Evolutionary conservation across 2,888 invertebrate genomes (phyloP), one percentile per base, ranked within the genome.

Genomic region (Endomychus coccineus): DNA sequence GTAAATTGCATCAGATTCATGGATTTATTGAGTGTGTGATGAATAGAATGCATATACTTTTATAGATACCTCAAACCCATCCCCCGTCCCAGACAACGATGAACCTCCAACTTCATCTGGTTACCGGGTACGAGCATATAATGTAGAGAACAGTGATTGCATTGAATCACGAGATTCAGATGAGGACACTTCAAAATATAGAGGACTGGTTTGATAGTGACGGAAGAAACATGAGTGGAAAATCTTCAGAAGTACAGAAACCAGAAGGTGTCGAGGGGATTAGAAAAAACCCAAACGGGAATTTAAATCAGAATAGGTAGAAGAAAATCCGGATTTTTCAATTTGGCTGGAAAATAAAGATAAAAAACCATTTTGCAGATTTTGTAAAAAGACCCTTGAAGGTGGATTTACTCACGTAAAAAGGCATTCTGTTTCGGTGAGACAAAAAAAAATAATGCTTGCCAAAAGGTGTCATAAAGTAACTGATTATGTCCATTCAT

Each of bases 351-450:
- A 19, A 31, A 19, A 14, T 16, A 3, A 31, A 7, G 31, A 31
- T 3, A 31, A 31, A 3, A 12, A 12, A 17, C 12, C 31, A 16
- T 31, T 17, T 21, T 31, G 31, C 16, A 31, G 19, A 31, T 12
- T 21, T 17, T 31, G 31, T 21, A 19, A 7, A 19, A 16, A 17
- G 16, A 31, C 16, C 2, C 12, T 31, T 9, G 16, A 25, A 25
- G 27, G 27, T 25, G 27, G 27, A 14, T 16, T 31, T n/a, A 31
- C 31, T 16, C 31, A 31, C 19, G 6, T 31, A 17, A 16, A 31
- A 12, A 31, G 31, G 31, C 31, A 31, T 31, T 4, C 31, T n/a
- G n/a, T 14, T 19, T 19, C 16, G 10, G 12, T 19, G 16, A 10
- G 16, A 10, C 4, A 12, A 11, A 31, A 19, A 16, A 31, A 31